phyloP scores from a whole-genome alignment of 1,140 invertebrate genomes.

The Heliconius eleuchia region DNA sequence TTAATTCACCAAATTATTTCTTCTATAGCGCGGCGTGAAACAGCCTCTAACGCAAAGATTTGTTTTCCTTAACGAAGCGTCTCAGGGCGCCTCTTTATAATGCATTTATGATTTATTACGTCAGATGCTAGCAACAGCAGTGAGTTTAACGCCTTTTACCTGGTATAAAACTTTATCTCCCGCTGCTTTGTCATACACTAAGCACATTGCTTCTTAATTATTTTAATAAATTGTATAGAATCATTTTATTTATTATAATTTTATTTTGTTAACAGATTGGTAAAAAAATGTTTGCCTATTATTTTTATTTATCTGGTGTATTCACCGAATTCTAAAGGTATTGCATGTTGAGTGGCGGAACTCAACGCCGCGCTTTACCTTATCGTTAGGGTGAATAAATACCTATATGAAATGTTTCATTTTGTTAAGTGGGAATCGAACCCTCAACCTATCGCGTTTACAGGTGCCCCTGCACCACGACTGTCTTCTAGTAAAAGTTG shows the following conservation, averaged over 20 bases:
- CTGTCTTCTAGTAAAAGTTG: too few relatives aligned
- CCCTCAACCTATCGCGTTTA: too few relatives aligned
- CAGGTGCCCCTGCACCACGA: too few relatives aligned
- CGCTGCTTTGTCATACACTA: background rate
- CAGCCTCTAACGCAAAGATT: conserved; percentile 52
- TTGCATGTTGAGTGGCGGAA: too few relatives aligned
- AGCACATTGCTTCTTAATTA: background rate
- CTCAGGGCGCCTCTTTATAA: conserved; percentile 56
- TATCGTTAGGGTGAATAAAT: too few relatives aligned
- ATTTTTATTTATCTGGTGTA: too few relatives aligned
- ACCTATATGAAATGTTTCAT: too few relatives aligned
- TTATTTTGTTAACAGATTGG: background rate
- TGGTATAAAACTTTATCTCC: conserved; percentile 30
- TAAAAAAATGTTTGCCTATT: too few relatives aligned
- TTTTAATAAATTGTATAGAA: background rate
- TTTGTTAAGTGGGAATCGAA: too few relatives aligned
- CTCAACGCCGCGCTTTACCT: too few relatives aligned
- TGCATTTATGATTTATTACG: conserved; percentile 69
- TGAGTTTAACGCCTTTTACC: conserved; percentile 54
- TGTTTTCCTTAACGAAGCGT: conserved; percentile 69
- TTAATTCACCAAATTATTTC: conserved; percentile 7
- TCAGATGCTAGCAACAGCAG: conserved; percentile 51
- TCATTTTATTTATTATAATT: background rate
- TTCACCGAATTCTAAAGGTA: too few relatives aligned
- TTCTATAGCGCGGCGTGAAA: conserved; percentile 5